Percentiles rank a stretch among this genome's conserved stretches.
Evolutionary conservation across 2,113 vertebrate genomes (phyloP).

Genomic region (Eulemur macaco): DNA sequence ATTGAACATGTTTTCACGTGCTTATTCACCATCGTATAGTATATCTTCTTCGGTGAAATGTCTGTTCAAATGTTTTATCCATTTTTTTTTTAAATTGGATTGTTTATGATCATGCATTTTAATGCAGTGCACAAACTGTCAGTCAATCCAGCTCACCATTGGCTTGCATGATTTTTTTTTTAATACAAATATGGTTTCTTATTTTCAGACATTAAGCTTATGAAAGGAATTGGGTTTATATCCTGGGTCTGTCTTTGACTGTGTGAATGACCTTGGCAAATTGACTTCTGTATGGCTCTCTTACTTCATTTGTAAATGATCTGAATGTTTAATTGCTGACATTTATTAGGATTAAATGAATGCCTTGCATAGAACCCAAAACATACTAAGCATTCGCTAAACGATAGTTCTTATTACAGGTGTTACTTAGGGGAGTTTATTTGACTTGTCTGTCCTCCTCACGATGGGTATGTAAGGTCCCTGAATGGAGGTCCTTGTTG

Average conservation of each 20-base stretch:
- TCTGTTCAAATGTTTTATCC: neutral
- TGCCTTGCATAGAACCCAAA: neutral
- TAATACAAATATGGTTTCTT: neutral
- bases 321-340: neutral
- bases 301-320: neutral
- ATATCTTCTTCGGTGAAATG: neutral
- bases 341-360: neutral
- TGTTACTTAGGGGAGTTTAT: neutral
- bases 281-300: neutral
- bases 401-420: neutral
- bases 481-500: neutral
- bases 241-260: neutral
- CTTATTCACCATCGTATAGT: neutral
- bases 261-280: neutral
- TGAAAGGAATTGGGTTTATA: neutral
- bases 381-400: neutral
- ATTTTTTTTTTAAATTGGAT: neutral
- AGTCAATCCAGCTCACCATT: neutral
- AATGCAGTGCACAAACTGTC: neutral
- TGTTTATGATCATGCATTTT: constrained; percentile 8
- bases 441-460: neutral
- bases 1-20: neutral
- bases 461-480: neutral
- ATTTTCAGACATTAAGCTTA: neutral
- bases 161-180: neutral